A percentile compares a stretch with the other conserved stretches of the same genome.
Conservation (phyloP, 2,888 invertebrate genomes). For the Tricholauxania praeusta region DNA sequence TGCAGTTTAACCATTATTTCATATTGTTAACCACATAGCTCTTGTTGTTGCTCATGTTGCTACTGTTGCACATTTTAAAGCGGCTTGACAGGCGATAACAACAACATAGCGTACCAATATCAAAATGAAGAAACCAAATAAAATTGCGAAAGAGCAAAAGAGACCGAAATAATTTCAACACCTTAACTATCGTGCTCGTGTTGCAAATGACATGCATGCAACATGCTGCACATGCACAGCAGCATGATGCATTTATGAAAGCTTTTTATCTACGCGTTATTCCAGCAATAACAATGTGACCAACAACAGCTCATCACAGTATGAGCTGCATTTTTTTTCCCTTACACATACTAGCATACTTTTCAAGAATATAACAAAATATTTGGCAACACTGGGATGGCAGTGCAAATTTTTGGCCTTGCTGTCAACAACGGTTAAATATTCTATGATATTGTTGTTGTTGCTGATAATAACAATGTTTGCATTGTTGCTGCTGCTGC, state of each 20-base stretch:
- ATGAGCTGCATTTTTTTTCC: neutral
- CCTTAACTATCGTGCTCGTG: slow-evolving; percentile 1
- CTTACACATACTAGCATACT: neutral
- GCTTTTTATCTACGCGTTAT: slow-evolving; percentile 59
- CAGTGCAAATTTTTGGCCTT: slow-evolving; percentile 7
- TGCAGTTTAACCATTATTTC: slow-evolving; percentile 29
- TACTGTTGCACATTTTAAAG: neutral
- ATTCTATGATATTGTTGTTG: slow-evolving; percentile 7
- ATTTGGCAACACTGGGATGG: slow-evolving; percentile 12
- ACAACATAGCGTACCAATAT: too few relatives aligned
- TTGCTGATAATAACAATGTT: slow-evolving; percentile 9
- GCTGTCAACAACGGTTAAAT: slow-evolving; percentile 10
- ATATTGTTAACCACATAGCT: slow-evolving; percentile 28
- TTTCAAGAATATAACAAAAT: slow-evolving; percentile 30
- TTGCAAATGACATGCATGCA: slow-evolving; percentile 22
- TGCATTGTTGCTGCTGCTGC: slow-evolving; percentile 25
- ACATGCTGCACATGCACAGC: slow-evolving; percentile 14
- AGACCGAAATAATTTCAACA: slow-evolving; percentile 10
- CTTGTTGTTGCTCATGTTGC: slow-evolving; percentile 4
- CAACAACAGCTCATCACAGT: slow-evolving; percentile 38
- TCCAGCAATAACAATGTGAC: slow-evolving; percentile 31
- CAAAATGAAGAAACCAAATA: neutral
- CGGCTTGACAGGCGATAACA: too few relatives aligned
- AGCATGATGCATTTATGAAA: slow-evolving; percentile 63
- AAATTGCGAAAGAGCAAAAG: neutral